Percentiles rank a stretch among this genome's conserved stretches.
These are phyloP conservation scores for Setipinna tenuifilis DNA, from an alignment of 2,797 vertebrate genomes.

Conservation along the genomic window DNA sequence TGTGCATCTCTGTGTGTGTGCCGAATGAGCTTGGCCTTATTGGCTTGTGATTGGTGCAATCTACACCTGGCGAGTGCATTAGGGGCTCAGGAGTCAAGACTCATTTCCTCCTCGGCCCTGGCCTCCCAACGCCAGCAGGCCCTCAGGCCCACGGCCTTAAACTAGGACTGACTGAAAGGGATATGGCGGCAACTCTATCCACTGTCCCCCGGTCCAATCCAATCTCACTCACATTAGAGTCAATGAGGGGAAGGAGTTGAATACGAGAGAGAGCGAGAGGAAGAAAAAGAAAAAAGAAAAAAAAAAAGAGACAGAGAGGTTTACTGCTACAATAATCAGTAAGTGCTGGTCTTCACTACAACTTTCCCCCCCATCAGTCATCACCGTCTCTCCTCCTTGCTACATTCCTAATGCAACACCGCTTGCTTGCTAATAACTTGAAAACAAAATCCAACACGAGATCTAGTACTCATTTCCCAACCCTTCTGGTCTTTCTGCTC, in stretches of 20 bases:
- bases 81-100: slow-evolving; percentile 27
- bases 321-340: background rate
- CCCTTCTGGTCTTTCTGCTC: background rate
- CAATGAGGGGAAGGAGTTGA: background rate
- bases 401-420: background rate
- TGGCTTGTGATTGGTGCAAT: slow-evolving; percentile 40
- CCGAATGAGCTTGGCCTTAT: slow-evolving; percentile 4
- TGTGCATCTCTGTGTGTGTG: slow-evolving; percentile 6
- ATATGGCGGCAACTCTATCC: slow-evolving; percentile 12
- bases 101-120: slow-evolving; percentile 1
- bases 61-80: slow-evolving; percentile 37
- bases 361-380: background rate
- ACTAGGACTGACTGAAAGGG: slow-evolving; percentile 12
- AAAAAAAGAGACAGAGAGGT: background rate
- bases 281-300: no score
- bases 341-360: background rate
- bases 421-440: background rate
- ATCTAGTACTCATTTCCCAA: background rate
- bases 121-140: background rate
- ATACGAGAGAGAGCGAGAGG: background rate
- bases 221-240: slow-evolving; percentile 7
- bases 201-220: background rate
- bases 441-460: background rate
- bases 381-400: background rate
- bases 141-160: background rate